Conservation (phyloP, 1,140 invertebrate genomes). For the Pemphigus obesinymphae region DNA sequence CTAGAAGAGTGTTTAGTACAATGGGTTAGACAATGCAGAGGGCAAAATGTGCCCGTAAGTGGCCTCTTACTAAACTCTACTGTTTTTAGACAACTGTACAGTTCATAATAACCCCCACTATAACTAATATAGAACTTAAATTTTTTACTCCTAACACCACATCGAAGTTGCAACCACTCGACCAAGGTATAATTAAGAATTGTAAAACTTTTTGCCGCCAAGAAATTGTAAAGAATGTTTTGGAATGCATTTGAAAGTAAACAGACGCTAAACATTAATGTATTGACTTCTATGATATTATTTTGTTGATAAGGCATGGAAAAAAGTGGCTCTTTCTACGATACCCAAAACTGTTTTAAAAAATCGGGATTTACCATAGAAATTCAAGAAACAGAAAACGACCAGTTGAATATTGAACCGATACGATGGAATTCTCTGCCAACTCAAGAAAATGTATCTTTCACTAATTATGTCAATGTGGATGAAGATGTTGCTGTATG, state of each 20-base stretch:
- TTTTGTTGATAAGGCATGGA: conserved; percentile 28
- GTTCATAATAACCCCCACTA: too few species aligned
- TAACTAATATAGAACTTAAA: too few species aligned
- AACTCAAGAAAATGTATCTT: not conserved
- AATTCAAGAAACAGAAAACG: conserved; percentile 1
- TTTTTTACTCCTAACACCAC: too few species aligned
- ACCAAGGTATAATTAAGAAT: conserved; percentile 53
- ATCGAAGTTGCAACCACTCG: conserved; percentile 53
- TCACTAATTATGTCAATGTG: not conserved
- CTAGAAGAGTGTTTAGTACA: too few species aligned
- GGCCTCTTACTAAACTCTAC: too few species aligned
- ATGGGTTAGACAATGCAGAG: too few species aligned
- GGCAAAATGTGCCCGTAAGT: too few species aligned
- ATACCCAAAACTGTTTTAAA: not conserved
- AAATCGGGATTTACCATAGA: conserved; percentile 16
- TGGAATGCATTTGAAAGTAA: conserved; percentile 10
- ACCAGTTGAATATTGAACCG: not conserved
- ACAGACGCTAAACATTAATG: not conserved
- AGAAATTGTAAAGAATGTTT: conserved; percentile 7
- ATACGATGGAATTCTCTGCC: not conserved
- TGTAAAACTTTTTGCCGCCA: conserved; percentile 47
- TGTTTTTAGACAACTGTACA: too few species aligned
- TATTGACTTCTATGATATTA: conserved; percentile 3
- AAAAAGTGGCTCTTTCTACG: not conserved
- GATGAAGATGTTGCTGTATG: too few species aligned